phyloP scores from a whole-genome alignment of 2,797 vertebrate species.

The Ptychobarbus kaznakovi region DNA sequence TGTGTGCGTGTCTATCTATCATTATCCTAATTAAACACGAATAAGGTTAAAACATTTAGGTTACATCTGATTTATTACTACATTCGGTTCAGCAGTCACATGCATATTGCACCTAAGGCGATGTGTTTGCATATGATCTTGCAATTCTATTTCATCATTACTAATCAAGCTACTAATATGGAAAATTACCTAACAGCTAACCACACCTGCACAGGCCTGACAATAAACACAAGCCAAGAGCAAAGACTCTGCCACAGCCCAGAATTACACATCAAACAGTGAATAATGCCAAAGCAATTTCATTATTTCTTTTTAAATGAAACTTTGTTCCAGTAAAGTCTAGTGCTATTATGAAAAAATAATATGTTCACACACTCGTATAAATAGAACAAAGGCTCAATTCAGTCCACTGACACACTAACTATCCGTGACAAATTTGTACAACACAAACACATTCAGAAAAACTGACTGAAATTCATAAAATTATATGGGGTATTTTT shows the following conservation, averaged over 20 bases:
- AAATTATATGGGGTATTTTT: neutral
- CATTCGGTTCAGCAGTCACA: neutral
- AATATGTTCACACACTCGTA: constrained; percentile 1
- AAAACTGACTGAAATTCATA: neutral
- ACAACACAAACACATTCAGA: neutral
- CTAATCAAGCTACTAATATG: constrained; percentile 26
- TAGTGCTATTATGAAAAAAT: neutral
- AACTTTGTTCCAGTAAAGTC: constrained; percentile 8
- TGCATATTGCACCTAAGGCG: neutral
- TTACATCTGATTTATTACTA: neutral
- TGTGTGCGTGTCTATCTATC: neutral
- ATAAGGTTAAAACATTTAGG: neutral
- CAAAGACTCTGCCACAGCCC: constrained; percentile 20
- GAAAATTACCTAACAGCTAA: constrained; percentile 20
- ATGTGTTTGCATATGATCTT: neutral
- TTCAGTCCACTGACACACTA: constrained; percentile 25
- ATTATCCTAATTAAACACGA: neutral
- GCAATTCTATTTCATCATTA: constrained; percentile 30
- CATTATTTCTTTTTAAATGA: constrained; percentile 9
- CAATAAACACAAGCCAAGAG: constrained; percentile 16
- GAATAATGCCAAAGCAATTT: constrained; percentile 24
- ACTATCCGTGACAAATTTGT: neutral
- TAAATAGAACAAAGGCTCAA: neutral
- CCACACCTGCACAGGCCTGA: constrained; percentile 36
- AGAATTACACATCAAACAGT: constrained; percentile 21